phyloP scores from a whole-genome alignment of 2,797 vertebrate species.

The Tamandua tetradactyla region DNA sequence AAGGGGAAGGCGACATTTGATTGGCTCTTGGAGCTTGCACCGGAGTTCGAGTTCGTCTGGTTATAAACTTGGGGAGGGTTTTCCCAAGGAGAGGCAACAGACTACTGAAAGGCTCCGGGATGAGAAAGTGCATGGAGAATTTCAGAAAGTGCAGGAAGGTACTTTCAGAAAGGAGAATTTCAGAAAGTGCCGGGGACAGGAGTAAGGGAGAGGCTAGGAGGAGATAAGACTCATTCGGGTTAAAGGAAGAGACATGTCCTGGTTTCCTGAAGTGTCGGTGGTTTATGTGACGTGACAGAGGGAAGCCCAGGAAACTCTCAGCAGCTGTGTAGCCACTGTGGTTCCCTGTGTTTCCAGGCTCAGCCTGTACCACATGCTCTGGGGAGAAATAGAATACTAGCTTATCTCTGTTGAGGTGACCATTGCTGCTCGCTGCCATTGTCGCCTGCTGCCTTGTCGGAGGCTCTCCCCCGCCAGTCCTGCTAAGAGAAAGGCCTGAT shows the following conservation, averaged over 20 bases:
- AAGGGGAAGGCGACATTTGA: not conserved
- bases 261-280: not conserved
- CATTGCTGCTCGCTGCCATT: not conserved
- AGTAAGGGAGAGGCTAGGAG: not conserved
- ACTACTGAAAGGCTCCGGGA: not conserved
- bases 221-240: not conserved
- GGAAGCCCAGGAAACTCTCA: not conserved
- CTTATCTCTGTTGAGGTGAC: not conserved
- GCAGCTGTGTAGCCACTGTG: not conserved
- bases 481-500: not conserved
- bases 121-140: not conserved
- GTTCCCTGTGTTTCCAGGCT: not conserved
- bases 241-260: not conserved
- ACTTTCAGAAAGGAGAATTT: not conserved
- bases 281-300: not conserved
- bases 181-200: not conserved
- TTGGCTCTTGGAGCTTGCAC: no score
- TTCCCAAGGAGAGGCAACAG: not conserved
- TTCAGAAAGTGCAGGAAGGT: not conserved
- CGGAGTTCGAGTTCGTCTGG: not conserved
- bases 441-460: not conserved
- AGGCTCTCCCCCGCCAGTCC: not conserved
- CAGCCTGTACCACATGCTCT: not conserved
- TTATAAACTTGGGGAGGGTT: not conserved
- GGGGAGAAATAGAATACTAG: not conserved